Conservation (phyloP, 2,113 vertebrate species). For the Osmerus mordax region DNA sequence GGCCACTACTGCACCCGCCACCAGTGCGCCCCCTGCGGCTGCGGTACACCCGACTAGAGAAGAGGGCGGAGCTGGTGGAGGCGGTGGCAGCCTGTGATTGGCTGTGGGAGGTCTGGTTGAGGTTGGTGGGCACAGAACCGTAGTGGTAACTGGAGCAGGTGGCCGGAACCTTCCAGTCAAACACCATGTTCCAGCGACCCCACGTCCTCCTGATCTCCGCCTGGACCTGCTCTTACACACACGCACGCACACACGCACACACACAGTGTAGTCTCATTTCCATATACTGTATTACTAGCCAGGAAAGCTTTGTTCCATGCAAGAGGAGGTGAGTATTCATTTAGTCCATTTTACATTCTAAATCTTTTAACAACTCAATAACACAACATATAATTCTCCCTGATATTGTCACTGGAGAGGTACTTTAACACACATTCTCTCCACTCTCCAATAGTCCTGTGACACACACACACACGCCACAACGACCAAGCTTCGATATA, state of each 20-base stretch:
- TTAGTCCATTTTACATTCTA: too few species aligned
- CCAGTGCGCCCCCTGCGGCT: neutral
- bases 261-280: neutral
- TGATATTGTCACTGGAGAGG: too few species aligned
- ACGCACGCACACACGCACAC: neutral
- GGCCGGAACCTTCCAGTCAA: neutral
- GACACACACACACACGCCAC: too few species aligned
- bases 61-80: neutral
- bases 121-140: neutral
- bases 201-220: slow-evolving; percentile 3
- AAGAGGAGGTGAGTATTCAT: neutral
- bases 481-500: too few species aligned
- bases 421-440: too few species aligned
- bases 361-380: too few species aligned
- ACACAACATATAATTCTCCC: too few species aligned
- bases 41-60: slow-evolving; percentile 2
- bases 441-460: too few species aligned
- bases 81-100: neutral
- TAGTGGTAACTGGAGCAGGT: slow-evolving; percentile 2
- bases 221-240: neutral
- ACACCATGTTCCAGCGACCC: slow-evolving; percentile 7
- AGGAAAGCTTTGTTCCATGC: neutral
- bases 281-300: too few species aligned
- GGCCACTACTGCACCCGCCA: neutral
- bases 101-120: neutral